Evolutionary conservation across 2,888 invertebrate species (phyloP).

Genomic region (Sturmia bella): DNA sequence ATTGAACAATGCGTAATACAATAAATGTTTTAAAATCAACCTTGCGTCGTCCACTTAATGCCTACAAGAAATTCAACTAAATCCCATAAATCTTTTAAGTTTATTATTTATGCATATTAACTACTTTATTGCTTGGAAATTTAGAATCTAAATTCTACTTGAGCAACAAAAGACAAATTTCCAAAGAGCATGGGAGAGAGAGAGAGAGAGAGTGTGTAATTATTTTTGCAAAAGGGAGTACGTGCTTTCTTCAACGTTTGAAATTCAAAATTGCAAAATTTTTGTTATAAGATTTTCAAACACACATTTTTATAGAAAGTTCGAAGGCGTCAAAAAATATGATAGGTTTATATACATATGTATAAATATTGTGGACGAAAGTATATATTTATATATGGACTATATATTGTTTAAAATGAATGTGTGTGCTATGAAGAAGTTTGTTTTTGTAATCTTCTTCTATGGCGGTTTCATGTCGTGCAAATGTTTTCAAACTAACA

Average conservation of each 20-base stretch:
- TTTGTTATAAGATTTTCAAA: neutral
- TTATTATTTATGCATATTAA: too few species aligned
- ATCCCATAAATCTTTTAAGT: too few species aligned
- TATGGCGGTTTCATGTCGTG: too few species aligned
- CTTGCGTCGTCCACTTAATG: too few species aligned
- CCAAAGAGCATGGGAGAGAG: neutral
- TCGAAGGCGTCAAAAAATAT: neutral
- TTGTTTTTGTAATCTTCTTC: too few species aligned
- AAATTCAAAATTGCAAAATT: neutral
- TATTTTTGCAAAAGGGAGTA: slow-evolving; percentile 7
- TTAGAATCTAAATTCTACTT: neutral
- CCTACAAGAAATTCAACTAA: too few species aligned
- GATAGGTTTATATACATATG: too few species aligned
- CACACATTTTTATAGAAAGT: neutral
- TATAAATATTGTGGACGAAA: neutral
- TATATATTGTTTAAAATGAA: neutral
- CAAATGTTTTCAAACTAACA: too few species aligned
- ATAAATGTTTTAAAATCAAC: too few species aligned
- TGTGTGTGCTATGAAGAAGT: neutral
- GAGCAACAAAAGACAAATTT: slow-evolving; percentile 5
- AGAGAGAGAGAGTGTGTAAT: neutral
- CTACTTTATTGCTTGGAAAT: slow-evolving; percentile 2
- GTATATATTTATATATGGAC: neutral
- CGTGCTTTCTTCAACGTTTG: slow-evolving; percentile 22
- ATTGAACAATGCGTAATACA: too few species aligned